Evolutionary conservation across 2,797 vertebrate species (phyloP).

Genomic region (Rhodeus uyekii): DNA sequence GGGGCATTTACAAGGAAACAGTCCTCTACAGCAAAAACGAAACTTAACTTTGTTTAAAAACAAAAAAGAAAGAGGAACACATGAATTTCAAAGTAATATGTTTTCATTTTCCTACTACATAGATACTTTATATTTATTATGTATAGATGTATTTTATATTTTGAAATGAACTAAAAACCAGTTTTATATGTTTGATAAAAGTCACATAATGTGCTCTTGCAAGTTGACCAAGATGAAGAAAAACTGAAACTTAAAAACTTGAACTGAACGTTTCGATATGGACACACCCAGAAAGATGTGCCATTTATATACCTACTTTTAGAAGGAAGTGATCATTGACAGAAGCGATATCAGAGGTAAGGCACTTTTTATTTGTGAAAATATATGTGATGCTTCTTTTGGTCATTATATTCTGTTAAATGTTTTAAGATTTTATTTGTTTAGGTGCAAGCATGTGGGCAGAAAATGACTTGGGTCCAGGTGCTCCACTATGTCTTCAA

Average conservation of each 20-base stretch:
- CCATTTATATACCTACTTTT: background rate
- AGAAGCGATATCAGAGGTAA: background rate
- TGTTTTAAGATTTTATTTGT: background rate
- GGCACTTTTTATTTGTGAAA: background rate
- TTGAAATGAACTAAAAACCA: no score
- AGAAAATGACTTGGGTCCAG: slow-evolving; percentile 53
- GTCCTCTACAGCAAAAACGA: background rate
- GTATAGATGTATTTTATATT: no score
- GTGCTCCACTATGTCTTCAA: background rate
- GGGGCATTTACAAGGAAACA: background rate
- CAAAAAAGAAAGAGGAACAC: no score
- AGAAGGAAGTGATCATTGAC: background rate
- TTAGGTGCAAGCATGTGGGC: slow-evolving; percentile 50
- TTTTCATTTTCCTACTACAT: no score
- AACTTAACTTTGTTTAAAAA: background rate
- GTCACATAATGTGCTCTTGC: background rate
- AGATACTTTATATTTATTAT: no score
- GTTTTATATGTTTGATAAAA: no score
- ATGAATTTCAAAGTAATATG: no score
- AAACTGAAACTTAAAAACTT: background rate
- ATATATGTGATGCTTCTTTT: background rate
- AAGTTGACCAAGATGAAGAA: background rate
- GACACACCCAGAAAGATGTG: background rate
- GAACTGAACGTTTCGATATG: background rate
- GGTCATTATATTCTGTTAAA: background rate